Evolutionary conservation across 2,888 invertebrate species (phyloP), one percentile per base, ranked within the genome.

Genomic region (Acleris sparsana): DNA sequence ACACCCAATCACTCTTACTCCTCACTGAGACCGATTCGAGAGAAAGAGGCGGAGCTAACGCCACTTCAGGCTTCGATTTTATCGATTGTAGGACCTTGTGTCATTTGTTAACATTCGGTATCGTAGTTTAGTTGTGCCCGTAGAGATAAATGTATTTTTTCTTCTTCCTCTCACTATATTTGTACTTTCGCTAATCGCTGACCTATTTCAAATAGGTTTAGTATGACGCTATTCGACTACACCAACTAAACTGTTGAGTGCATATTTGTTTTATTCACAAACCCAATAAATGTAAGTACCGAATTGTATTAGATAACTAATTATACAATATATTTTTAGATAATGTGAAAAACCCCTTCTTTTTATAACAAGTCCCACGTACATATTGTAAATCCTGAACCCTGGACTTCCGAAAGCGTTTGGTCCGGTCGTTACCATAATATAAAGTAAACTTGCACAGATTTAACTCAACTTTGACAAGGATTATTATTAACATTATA

Each of bases 291-390:
- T 53, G 17, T 65, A 60, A 60, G 64, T 65, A 60, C 51, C 51
- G 44, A 51, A 55, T 60, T 56, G 60, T 56, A 65, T 51, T 65
- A 52, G 65, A 60, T 13, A 55, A 61, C 29, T 65, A 20, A 56
- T 65, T 65, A 51, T 65, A 49, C 56, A 61, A 62, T 68, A 61
- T 56, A 66, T 65, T 61, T 66, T 62, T 63, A 65, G 61, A 58
- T 69, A 68, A 60, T 57, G 56, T 57, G 39, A 39, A 59, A 51
- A 17, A 39, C 5, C 3, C 6, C 4, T 2, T 3, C 7, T 20
- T 43, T 7, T 55, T 55, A n/a, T 55, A 16, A 46, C 17, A 17
- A 17, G n/a, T 55, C 6, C 16, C 5, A 11, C 3, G 0, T 53
- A 2, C 16, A 43, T 5, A 2, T 43, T 43, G 3, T 13, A 6